Percentiles rank a stretch among this genome's conserved stretches.
These are phyloP conservation scores for Dastarcus helophoroides DNA, from an alignment of 2,888 invertebrate genomes.

Conservation along the genomic window DNA sequence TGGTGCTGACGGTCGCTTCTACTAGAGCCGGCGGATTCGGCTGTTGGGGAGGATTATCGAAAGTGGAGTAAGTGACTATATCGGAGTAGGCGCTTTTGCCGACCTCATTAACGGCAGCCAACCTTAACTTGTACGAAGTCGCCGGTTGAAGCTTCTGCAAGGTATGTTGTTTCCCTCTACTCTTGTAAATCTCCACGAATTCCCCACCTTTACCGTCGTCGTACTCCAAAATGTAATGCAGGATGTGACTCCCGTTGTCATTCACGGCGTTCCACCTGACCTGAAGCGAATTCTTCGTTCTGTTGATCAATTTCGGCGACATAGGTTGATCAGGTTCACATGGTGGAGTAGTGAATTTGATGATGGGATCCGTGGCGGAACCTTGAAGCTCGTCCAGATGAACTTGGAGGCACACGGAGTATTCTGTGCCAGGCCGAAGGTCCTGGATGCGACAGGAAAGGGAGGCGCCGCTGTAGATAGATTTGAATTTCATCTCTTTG, in stretches of 20 bases:
- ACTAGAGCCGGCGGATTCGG: constrained; percentile 65
- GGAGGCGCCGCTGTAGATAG: constrained; percentile 68
- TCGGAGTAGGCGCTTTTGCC: constrained; percentile 66
- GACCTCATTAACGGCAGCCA: constrained; percentile 72
- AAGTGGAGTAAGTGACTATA: constrained; percentile 57
- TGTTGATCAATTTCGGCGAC: constrained; percentile 57
- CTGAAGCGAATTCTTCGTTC: constrained; percentile 59
- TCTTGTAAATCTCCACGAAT: constrained; percentile 61
- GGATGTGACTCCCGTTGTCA: constrained; percentile 72
- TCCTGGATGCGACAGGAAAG: constrained; percentile 72
- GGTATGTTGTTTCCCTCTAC: constrained; percentile 64
- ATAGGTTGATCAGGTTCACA: constrained; percentile 71
- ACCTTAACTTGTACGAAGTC: constrained; percentile 69
- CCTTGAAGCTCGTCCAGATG: constrained; percentile 65
- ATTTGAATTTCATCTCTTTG: constrained; percentile 73
- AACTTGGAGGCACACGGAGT: constrained; percentile 70
- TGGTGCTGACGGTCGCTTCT: constrained; percentile 48
- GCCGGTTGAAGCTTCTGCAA: constrained; percentile 65
- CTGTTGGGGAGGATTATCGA: constrained; percentile 67
- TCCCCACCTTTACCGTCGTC: constrained; percentile 58
- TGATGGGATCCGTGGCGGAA: constrained; percentile 62
- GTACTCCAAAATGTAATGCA: constrained; percentile 66
- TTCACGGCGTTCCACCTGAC: constrained; percentile 55
- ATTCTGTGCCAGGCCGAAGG: constrained; percentile 78
- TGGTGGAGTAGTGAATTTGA: constrained; percentile 67